Evolutionary conservation across 2,113 vertebrate genomes (phyloP).

Genomic region (Charina bottae): DNA sequence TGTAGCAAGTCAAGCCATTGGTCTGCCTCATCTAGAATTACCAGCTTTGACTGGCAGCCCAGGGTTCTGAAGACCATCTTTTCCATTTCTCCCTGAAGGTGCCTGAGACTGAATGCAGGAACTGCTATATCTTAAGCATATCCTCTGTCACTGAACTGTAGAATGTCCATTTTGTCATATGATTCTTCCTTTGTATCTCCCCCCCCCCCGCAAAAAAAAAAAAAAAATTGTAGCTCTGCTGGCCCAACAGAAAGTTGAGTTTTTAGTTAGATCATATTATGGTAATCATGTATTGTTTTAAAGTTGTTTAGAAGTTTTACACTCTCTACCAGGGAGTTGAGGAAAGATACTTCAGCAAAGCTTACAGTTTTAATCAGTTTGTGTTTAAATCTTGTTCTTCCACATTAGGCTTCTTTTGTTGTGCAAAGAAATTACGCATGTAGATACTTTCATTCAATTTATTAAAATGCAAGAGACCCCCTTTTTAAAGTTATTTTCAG

Average conservation of each 20-base stretch:
- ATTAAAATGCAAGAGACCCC: constrained; percentile 20
- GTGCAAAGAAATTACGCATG: neutral
- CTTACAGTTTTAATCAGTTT: constrained; percentile 27
- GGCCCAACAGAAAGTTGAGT: neutral
- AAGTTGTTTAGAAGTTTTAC: neutral
- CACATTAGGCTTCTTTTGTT: neutral
- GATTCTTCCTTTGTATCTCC: neutral
- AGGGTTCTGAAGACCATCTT: neutral
- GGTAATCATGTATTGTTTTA: neutral
- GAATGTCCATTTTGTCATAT: neutral
- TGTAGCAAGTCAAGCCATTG: neutral
- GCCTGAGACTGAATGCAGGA: neutral
- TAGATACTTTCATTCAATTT: constrained; percentile 28
- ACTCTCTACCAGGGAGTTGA: neutral
- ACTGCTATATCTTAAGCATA: neutral
- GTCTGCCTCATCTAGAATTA: neutral
- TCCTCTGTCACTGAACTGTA: neutral
- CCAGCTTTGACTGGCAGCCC: neutral
- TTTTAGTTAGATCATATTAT: constrained; percentile 16
- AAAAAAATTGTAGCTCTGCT: neutral
- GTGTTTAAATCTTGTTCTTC: neutral
- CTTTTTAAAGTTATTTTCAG: constrained; percentile 22
- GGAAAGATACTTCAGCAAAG: constrained; percentile 14
- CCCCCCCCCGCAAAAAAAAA: too few relatives aligned
- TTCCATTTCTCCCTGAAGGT: neutral